A percentile compares a stretch with the other conserved stretches of the same genome.
These are phyloP conservation scores for Hirtodrosophila duncani DNA, from an alignment of 2,888 invertebrate genomes.

Conservation along the genomic window DNA sequence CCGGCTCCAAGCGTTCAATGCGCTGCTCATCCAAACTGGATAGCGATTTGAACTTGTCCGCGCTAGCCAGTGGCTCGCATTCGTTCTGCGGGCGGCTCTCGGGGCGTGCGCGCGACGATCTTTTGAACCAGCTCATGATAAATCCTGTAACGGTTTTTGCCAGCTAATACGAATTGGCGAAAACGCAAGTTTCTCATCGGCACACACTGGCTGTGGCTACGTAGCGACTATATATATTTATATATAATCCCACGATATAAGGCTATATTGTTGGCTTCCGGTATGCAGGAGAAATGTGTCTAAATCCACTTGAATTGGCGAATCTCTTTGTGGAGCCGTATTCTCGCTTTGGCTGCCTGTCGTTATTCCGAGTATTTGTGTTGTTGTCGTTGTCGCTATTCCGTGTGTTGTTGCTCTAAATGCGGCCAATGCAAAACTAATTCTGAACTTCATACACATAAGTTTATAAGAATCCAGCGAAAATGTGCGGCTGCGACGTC, in stretches of 20 bases:
- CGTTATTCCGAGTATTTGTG: not conserved
- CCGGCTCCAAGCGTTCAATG: slow-evolving; percentile 75
- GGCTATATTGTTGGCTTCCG: not conserved
- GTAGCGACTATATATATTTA: not conserved
- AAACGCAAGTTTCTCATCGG: slow-evolving; percentile 82
- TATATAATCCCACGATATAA: too few relatives aligned
- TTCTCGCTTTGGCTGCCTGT: too few relatives aligned
- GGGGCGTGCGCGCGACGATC: slow-evolving; percentile 81
- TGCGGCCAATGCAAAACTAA: slow-evolving; percentile 70
- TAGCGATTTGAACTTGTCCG: slow-evolving; percentile 50
- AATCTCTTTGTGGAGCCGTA: too few relatives aligned
- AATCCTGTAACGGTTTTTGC: slow-evolving; percentile 82
- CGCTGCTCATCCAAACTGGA: slow-evolving; percentile 46
- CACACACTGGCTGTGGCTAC: slow-evolving; percentile 55
- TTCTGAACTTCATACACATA: slow-evolving; percentile 69
- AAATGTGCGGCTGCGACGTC: not conserved
- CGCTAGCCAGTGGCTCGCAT: not conserved
- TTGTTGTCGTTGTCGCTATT: not conserved
- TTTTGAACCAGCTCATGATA: slow-evolving; percentile 84
- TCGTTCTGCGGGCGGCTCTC: slow-evolving; percentile 76
- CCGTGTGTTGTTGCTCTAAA: slow-evolving; percentile 55
- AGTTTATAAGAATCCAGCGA: slow-evolving; percentile 64
- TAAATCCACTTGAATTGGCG: too few relatives aligned
- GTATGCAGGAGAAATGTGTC: too few relatives aligned
- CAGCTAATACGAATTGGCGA: slow-evolving; percentile 82